Evolutionary conservation across 30 jellyfish, hydroid and myxozoan genomes (phyloP).

Genomic region (Hydra vulgaris): DNA sequence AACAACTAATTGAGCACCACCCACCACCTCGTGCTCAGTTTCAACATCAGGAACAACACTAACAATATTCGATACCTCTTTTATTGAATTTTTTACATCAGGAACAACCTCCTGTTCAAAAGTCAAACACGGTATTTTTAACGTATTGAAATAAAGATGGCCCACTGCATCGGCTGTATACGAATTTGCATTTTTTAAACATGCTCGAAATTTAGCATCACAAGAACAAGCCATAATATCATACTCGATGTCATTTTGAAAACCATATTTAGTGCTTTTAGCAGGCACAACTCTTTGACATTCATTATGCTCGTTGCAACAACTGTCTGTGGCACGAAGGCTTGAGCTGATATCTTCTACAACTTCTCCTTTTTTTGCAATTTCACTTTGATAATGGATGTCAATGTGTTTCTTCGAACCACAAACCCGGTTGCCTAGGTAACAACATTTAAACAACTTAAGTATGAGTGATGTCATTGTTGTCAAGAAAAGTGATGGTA

Average conservation of each 20-base stretch:
- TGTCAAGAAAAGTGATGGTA: background rate
- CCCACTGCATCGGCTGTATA: slow-evolving; percentile 93
- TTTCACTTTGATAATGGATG: slow-evolving; percentile 17
- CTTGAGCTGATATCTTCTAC: slow-evolving; percentile 1
- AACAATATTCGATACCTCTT: slow-evolving; percentile 20
- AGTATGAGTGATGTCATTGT: slow-evolving; percentile 6
- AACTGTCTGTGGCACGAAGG: slow-evolving; percentile 30
- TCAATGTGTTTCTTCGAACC: slow-evolving; percentile 23
- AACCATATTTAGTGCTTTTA: slow-evolving; percentile 50
- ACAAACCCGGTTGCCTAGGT: slow-evolving; percentile 29
- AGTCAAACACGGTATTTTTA: slow-evolving; percentile 77
- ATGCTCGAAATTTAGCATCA: slow-evolving; percentile 71
- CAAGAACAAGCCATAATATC: slow-evolving; percentile 84
- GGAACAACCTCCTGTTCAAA: slow-evolving; percentile 29
- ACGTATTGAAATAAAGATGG: slow-evolving; percentile 68
- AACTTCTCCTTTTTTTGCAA: background rate
- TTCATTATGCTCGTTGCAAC: slow-evolving; percentile 72
- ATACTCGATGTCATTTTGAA: slow-evolving; percentile 56
- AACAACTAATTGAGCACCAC: slow-evolving; percentile 32
- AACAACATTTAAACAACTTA: slow-evolving; percentile 1
- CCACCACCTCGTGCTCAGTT: slow-evolving; percentile 25
- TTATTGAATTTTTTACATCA: background rate
- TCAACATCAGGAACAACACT: slow-evolving; percentile 36
- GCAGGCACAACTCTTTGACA: slow-evolving; percentile 82
- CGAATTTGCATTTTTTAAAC: slow-evolving; percentile 69